Base-by-base conservation (phyloP, 2,888 invertebrate species). In the Meliscaeva auricollis region DNA sequence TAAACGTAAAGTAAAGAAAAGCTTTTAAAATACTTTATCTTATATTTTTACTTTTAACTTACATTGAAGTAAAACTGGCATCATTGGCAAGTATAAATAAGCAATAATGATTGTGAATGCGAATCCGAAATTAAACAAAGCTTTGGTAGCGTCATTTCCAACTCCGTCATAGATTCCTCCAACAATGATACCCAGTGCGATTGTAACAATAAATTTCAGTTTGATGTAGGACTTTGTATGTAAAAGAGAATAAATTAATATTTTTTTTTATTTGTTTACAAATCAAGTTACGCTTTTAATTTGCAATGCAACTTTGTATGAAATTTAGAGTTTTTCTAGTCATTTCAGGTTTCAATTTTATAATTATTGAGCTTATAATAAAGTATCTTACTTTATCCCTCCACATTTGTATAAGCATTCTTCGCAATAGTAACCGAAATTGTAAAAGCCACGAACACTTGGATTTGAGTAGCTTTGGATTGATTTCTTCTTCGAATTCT, bases 41-140 rank as follows among this genome's bases (percentile, higher is more conserved):
- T 1, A 7, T 17, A 3, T 22, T 1, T 30, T 35, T n/a, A n/a
- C n/a, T n/a, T 20, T 11, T 1, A 5, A 94, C 96, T 95, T 93
- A 97, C 97, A 97, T 88, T 96, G 94, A 87, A 97, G 91, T 64
- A 97, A 91, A 52, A 96, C 94, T 2, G 97, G 97, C 94, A 97
- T 94, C 95, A 97, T 95, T 0, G 97, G 96, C 68, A 96, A 94
- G 90, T 96, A 97, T 89, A 97, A 93, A 92, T 96, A 96, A 32
- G 95, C 95, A 83, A 97, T 96, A 17, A 96, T 93, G 82, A 96
- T 96, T 1, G 96, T 95, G 89, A 96, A 97, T 89, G 96, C 96
- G 90, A 96, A 97, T 9, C 97, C 97, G 89, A 96, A 97, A 92
- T 97, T 97, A 90, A 96, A 97, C 30, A 97, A 92, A 0, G 96